Base-by-base conservation (phyloP, 2,888 invertebrate species). In the Nemoura dubitans region DNA sequence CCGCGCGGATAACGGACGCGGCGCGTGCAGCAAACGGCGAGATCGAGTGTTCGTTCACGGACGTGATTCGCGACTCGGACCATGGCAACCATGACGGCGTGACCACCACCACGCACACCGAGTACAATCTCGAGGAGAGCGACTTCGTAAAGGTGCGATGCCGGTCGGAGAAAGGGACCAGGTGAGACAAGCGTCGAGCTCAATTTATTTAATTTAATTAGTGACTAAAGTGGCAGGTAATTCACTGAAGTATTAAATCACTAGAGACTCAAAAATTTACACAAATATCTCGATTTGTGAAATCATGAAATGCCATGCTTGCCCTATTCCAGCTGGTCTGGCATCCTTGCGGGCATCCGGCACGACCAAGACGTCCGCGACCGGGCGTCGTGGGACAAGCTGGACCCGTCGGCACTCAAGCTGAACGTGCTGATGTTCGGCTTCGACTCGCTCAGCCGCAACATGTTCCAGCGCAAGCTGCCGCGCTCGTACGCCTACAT, bases 401-500 rank as follows among this genome's bases (percentile, higher is more conserved):
- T 93, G 29, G 92, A 93, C 0, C 87, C 90, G 16, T 91, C 92
- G 86, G 91, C 93, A 86, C 90, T 94, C 16, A 93, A 93, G 83
- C 90, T 95, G 80, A 97, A 97, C 90, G 95, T 98, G 0, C 91
- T 98, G 0, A 97, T 98, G 93, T 94, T 97, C 88, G 98, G 97
- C 0, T 96, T 97, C 89, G 98, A 98, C 91, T 98, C 98, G 0
- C 91, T 98, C 0, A 97, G 98, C 0, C 94, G 95, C 84, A 96
- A 97, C 91, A 95, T 96, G 10, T 97, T 96, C 90, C 95, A 95
- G 83, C 92, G 97, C 26, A 95, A 95, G 90, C 92, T 98, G 89
- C 97, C 97, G 0, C 94, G 95, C 89, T 95, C 95, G 10, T 96
- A 96, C 90, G 92, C 93, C 21, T 96, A 94, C 90, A 90, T 97